Percentiles rank a stretch among this genome's conserved stretches.
Conservation (phyloP, 1,140 invertebrate species). For the Charaxes varanes region DNA sequence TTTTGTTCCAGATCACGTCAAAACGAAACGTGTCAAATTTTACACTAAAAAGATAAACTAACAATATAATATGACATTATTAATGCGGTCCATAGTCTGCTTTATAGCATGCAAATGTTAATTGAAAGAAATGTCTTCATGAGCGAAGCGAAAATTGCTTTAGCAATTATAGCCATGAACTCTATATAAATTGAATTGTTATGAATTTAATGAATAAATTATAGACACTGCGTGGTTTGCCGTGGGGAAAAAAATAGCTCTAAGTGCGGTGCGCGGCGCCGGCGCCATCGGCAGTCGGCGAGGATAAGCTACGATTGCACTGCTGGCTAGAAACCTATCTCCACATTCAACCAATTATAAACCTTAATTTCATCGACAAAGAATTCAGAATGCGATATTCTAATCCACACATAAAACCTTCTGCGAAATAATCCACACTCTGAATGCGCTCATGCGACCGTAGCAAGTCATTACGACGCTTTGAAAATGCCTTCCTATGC, state of each 20-base stretch:
- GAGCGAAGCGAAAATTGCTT: too few species aligned
- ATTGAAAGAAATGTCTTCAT: too few species aligned
- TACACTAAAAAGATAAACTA: too few species aligned
- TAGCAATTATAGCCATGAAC: slow-evolving; percentile 27
- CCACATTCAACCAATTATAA: slow-evolving; percentile 18
- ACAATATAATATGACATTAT: too few species aligned
- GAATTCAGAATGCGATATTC: slow-evolving; percentile 16
- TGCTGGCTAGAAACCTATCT: slow-evolving; percentile 23
- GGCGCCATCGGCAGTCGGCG: slow-evolving; percentile 47
- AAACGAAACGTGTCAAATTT: too few species aligned
- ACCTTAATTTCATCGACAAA: slow-evolving; percentile 23
- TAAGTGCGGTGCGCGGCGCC: slow-evolving; percentile 64
- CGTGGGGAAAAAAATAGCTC: slow-evolving; percentile 59
- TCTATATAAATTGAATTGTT: slow-evolving; percentile 38
- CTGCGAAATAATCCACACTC: slow-evolving; percentile 22
- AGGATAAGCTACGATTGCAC: slow-evolving; percentile 47
- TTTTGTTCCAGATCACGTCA: too few species aligned
- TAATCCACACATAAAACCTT: slow-evolving; percentile 34
- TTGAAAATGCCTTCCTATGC: slow-evolving; percentile 40
- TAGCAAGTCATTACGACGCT: slow-evolving; percentile 61
- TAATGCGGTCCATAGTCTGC: too few species aligned
- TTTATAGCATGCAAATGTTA: too few species aligned
- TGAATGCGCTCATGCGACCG: slow-evolving; percentile 66
- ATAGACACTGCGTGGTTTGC: slow-evolving; percentile 42
- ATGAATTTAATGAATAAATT: slow-evolving; percentile 64